Evolutionary conservation across 2,888 invertebrate genomes (phyloP).

Genomic region (Atherix ibis): DNA sequence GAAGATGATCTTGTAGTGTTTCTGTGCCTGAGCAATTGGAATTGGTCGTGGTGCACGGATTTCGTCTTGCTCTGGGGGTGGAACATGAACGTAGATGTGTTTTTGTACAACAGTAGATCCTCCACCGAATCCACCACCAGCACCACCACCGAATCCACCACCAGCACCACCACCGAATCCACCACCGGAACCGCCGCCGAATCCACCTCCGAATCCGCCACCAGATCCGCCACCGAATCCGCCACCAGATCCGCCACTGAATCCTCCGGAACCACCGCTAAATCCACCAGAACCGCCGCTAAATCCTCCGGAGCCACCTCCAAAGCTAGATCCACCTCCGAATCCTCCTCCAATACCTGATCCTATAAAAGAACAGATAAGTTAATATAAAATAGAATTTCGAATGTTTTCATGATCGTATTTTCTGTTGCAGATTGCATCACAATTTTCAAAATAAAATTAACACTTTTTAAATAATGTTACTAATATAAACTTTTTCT

Average conservation of each 20-base stretch:
- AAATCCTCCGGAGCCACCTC: conserved; percentile 16
- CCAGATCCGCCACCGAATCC: conserved; percentile 11
- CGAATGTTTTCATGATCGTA: too few species aligned
- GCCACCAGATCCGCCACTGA: conserved; percentile 14
- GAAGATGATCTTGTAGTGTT: conserved; percentile 86
- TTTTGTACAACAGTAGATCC: conserved; percentile 51
- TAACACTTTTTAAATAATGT: too few species aligned
- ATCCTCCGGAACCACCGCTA: conserved; percentile 16
- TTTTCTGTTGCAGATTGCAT: too few species aligned
- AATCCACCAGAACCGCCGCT: conserved; percentile 16
- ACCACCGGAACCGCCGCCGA: conserved; percentile 15
- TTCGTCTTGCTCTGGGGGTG: conserved; percentile 71
- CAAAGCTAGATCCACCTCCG: conserved; percentile 14
- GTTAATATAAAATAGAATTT: too few species aligned
- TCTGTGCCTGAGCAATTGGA: conserved; percentile 57
- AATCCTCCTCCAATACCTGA: too few species aligned
- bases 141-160: conserved; percentile 12
- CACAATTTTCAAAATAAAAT: too few species aligned
- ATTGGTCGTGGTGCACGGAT: conserved; percentile 49
- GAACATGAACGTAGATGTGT: conserved; percentile 81
- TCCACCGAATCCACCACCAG: conserved; percentile 18
- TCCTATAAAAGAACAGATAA: too few species aligned
- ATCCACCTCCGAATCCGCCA: conserved; percentile 3
- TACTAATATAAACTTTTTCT: too few species aligned
- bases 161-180: conserved; percentile 12